Evolutionary conservation across 2,888 invertebrate genomes (phyloP).

Genomic region (Tolmerus cingulatus): DNA sequence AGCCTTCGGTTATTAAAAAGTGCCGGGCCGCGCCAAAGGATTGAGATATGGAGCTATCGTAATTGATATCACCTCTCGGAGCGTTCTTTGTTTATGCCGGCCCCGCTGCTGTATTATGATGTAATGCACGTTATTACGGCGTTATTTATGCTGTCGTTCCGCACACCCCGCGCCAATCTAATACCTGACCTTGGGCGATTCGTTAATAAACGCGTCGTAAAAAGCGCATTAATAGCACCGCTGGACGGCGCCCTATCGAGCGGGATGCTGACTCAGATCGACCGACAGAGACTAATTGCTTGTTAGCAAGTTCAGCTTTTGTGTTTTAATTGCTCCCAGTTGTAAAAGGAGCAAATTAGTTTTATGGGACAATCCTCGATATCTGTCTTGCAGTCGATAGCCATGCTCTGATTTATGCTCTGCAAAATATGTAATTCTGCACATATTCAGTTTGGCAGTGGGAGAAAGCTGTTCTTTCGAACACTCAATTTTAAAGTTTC

Average conservation of each 20-base stretch:
- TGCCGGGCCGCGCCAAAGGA: constrained; percentile 23
- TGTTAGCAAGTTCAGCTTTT: background rate
- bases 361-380: background rate
- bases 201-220: background rate
- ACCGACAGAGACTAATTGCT: background rate
- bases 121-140: constrained; percentile 31
- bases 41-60: constrained; percentile 38
- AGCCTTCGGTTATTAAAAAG: constrained; percentile 37
- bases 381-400: background rate
- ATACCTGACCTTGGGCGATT: background rate
- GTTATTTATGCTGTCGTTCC: background rate
- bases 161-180: background rate
- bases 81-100: constrained; percentile 12
- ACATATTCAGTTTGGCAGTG: background rate
- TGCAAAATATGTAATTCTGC: background rate
- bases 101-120: background rate
- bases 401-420: background rate
- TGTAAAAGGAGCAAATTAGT: background rate
- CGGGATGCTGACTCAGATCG: background rate
- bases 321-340: background rate
- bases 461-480: too few relatives aligned
- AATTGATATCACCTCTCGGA: constrained; percentile 33
- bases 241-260: background rate
- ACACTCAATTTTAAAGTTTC: too few relatives aligned
- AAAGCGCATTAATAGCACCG: background rate